Evolutionary conservation across 2,797 vertebrate genomes (phyloP), one percentile per base, ranked within the genome.

Genomic region (Chlorospingus semifuscus): DNA sequence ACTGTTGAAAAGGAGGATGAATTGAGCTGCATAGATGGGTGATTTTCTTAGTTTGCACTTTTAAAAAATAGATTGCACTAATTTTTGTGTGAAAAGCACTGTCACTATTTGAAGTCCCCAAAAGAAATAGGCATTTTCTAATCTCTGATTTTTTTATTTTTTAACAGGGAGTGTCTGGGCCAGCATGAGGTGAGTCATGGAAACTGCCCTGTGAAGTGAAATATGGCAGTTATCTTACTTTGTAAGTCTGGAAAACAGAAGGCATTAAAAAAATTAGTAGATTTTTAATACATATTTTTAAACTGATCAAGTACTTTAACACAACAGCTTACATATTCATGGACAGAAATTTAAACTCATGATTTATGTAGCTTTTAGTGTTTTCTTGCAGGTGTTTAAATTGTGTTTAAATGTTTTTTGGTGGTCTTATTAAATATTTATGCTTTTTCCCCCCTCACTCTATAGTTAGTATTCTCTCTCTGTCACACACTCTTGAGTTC

Each of bases 151-250:
- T 97, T 96, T 96, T 90, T 7, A 6, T 27, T 89, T 95, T 89
- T 93, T 97, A 97, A 47, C 97, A 99, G 98, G 97, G 97, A 98
- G 65, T 99, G 98, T 96, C 97, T 98, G 95, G 98, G 98, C 60
- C 98, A 98, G 85, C 98, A 99, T 84, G 98, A 99, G 98, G 98
- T 99, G 79, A 98, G 98, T 97, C 42, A 64, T 63, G 47, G 44
- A 63, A 93, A 64, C 30, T 75, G 59, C 30, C 44, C 90, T 89
- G 89, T 74, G 26, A 91, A 86, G 39, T 83, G 75, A 66, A 94
- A 66, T 86, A n/a, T 49, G 42, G 83, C 55, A 46, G 19, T 21
- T 90, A 61, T 6, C 53, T 89, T 42, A 34, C 26, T 93, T 79
- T 59, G 7, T 89, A 50, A 60, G 29, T 50, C n/a, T 68, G 34